Evolutionary conservation across 2,888 invertebrate species (phyloP).

Genomic region (Mythimna impura): DNA sequence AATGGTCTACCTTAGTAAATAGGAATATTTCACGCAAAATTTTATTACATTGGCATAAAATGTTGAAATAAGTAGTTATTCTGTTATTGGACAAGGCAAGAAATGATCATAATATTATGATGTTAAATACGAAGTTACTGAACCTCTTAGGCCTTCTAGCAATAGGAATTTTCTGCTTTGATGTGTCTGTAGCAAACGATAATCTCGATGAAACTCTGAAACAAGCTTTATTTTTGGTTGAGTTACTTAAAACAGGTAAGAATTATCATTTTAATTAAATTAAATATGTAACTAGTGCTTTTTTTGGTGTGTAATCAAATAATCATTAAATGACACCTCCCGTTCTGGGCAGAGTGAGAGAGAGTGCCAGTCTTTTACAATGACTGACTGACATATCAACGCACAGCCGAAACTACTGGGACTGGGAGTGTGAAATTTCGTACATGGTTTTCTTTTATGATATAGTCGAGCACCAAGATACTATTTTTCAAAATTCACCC

Average conservation of each 20-base stretch:
- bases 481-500: too few relatives aligned
- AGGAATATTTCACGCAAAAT: constrained; percentile 15
- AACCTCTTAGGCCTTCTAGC: constrained; percentile 27
- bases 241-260: constrained; percentile 74
- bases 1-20: constrained; percentile 19
- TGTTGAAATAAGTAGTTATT: constrained; percentile 27
- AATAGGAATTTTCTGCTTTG: constrained; percentile 5
- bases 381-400: too few relatives aligned
- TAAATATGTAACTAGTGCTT: neutral
- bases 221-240: constrained; percentile 74
- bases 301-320: too few relatives aligned
- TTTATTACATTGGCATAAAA: constrained; percentile 40
- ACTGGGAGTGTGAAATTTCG: too few relatives aligned
- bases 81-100: constrained; percentile 18
- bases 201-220: constrained; percentile 67
- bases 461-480: too few relatives aligned
- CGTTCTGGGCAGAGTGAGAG: too few relatives aligned
- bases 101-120: constrained; percentile 34
- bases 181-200: neutral
- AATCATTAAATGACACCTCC: too few relatives aligned
- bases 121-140: constrained; percentile 33
- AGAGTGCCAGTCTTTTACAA: too few relatives aligned
- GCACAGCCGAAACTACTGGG: too few relatives aligned
- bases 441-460: too few relatives aligned
- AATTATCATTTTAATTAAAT: neutral